Percentiles rank a stretch among this genome's conserved stretches.
Evolutionary conservation across 2,797 vertebrate genomes (phyloP).

Genomic region (Amblyopsis hoosieri): DNA sequence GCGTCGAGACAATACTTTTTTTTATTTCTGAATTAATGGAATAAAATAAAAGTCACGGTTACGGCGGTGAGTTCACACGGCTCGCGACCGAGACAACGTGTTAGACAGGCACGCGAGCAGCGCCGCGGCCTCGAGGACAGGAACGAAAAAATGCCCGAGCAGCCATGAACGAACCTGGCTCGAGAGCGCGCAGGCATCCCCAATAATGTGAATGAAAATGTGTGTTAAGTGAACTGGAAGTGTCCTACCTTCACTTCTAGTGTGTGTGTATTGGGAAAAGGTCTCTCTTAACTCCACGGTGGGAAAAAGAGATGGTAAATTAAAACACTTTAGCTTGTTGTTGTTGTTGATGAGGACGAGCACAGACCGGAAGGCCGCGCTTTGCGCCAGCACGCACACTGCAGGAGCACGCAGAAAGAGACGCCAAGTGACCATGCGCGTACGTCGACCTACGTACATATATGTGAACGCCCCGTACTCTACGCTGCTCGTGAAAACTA

Average conservation of each 20-base stretch:
- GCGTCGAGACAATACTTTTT: conserved; percentile 2
- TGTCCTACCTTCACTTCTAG: conserved; percentile 67
- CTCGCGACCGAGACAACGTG: conserved; percentile 37
- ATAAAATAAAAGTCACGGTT: neutral
- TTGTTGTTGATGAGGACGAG: conserved; percentile 71
- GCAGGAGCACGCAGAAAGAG: conserved; percentile 64
- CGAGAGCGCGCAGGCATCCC: conserved; percentile 75
- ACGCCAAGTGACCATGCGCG: conserved; percentile 55
- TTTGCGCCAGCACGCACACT: conserved; percentile 73
- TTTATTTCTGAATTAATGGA: too few species aligned
- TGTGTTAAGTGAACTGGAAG: conserved; percentile 19
- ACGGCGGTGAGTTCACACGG: conserved; percentile 1
- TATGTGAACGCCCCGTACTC: conserved; percentile 3
- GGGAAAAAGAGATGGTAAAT: conserved; percentile 22
- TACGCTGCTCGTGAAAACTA: conserved; percentile 14
- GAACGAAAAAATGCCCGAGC: conserved; percentile 62
- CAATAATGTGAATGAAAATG: conserved; percentile 33
- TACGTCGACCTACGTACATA: conserved; percentile 29
- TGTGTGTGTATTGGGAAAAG: conserved; percentile 26
- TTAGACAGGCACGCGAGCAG: conserved; percentile 64
- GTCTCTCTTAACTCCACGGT: conserved; percentile 37
- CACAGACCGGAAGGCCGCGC: conserved; percentile 71
- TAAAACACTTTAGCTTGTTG: conserved; percentile 59
- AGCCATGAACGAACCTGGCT: conserved; percentile 62
- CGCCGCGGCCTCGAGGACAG: conserved; percentile 53